These are phyloP conservation scores for Heliornis fulica DNA, from an alignment of 2,113 vertebrate genomes.

Conservation along the genomic window DNA sequence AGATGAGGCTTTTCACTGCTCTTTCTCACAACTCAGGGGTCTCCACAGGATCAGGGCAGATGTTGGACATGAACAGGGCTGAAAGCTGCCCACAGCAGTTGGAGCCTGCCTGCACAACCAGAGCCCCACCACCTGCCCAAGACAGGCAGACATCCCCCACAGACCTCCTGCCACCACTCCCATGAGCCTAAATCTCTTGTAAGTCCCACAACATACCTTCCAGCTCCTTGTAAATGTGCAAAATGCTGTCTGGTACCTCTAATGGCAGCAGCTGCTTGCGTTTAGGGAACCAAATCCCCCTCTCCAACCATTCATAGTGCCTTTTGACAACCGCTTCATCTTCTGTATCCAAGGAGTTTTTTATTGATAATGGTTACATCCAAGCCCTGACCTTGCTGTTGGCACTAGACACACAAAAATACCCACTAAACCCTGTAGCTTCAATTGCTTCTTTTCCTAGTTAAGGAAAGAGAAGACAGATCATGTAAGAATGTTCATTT, in stretches of 20 bases:
- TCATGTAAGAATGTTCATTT: conserved; percentile 17
- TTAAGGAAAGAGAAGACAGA: conserved; percentile 8
- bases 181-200: not conserved
- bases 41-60: not conserved
- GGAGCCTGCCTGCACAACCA: not conserved
- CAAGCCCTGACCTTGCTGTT: not conserved
- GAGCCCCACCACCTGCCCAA: not conserved
- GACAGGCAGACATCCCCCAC: not conserved
- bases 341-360: not conserved
- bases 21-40: accelerated
- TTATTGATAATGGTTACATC: not conserved
- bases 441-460: not conserved
- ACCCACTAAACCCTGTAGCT: not conserved
- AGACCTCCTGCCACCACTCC: not conserved
- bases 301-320: accelerated
- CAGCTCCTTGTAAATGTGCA: accelerated
- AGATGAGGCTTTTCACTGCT: not conserved
- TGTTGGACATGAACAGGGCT: accelerated
- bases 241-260: not conserved
- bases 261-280: not conserved
- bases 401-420: not conserved
- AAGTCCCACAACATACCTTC: not conserved
- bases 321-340: not conserved
- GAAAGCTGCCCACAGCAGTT: not conserved
- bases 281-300: not conserved